phyloP scores from a whole-genome alignment of 2,797 vertebrate genomes.

The Delichon dasypus region DNA sequence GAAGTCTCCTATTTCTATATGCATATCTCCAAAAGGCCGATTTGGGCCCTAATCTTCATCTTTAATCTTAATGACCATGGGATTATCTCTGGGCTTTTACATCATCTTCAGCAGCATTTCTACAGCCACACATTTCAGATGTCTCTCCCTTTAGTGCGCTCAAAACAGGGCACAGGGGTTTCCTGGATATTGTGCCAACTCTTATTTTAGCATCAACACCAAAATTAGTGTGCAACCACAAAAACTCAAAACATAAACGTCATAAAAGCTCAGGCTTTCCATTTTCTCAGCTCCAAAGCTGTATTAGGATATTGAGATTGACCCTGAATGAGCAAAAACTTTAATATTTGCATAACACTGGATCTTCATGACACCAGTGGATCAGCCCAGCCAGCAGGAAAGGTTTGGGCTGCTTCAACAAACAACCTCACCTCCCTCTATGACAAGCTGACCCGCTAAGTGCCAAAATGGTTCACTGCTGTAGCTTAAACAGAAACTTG shows the following conservation, averaged over 20 bases:
- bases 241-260: background rate
- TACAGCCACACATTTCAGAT: background rate
- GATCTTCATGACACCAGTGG: background rate
- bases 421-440: background rate
- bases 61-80: constrained; percentile 35
- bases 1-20: constrained; percentile 33
- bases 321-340: background rate
- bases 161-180: background rate
- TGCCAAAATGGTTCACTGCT: background rate
- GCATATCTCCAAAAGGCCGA: constrained; percentile 38
- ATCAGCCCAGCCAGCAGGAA: background rate
- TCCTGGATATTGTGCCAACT: background rate
- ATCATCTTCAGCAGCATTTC: constrained; percentile 50
- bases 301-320: background rate
- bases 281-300: background rate
- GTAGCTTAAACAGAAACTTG: background rate
- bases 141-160: background rate
- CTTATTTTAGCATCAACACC: background rate
- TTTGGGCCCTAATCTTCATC: constrained; percentile 56
- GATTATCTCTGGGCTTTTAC: constrained; percentile 57
- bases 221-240: background rate
- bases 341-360: background rate
- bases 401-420: background rate
- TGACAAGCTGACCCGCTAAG: background rate
- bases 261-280: background rate